A percentile compares a stretch with the other conserved stretches of the same genome.
phyloP scores from a whole-genome alignment of 2,113 vertebrate species.

The Eulemur rufifrons region DNA sequence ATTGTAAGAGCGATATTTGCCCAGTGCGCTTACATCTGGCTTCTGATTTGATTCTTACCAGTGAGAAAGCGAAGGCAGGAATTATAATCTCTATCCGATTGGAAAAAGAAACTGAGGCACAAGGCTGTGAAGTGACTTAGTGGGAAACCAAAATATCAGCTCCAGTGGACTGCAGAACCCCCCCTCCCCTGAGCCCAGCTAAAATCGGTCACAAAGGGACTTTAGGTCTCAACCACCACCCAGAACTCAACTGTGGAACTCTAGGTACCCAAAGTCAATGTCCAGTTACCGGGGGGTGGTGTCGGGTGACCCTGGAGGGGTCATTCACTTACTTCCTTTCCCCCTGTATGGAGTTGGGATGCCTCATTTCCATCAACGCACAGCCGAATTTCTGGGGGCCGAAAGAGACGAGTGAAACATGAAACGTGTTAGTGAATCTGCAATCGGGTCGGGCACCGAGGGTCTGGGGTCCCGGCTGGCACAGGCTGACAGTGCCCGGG shows the following conservation, averaged over 20 bases:
- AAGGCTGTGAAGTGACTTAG: background rate
- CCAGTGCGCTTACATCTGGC: fast-evolving
- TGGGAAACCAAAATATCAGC: background rate
- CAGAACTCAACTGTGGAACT: background rate
- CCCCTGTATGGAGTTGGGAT: constrained; percentile 93
- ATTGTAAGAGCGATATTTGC: background rate
- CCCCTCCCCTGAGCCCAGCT: fast-evolving
- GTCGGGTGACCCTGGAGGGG: background rate
- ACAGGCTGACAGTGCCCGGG: background rate
- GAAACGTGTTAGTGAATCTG: background rate
- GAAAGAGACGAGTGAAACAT: background rate
- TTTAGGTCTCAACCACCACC: background rate
- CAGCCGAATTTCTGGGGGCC: constrained; percentile 94
- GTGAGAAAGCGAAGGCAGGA: background rate
- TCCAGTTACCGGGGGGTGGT: background rate
- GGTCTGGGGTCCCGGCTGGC: background rate
- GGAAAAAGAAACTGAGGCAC: background rate
- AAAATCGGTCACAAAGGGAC: background rate
- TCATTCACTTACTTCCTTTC: constrained; percentile 92
- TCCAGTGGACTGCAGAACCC: background rate
- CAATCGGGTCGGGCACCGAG: fast-evolving
- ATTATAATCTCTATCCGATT: background rate
- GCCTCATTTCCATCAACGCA: constrained; percentile 97
- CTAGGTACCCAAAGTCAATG: no score
- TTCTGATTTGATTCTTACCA: background rate